These are phyloP conservation scores for Schizopygopsis malacanthus DNA, from an alignment of 2,797 vertebrate species.

Conservation along the genomic window DNA sequence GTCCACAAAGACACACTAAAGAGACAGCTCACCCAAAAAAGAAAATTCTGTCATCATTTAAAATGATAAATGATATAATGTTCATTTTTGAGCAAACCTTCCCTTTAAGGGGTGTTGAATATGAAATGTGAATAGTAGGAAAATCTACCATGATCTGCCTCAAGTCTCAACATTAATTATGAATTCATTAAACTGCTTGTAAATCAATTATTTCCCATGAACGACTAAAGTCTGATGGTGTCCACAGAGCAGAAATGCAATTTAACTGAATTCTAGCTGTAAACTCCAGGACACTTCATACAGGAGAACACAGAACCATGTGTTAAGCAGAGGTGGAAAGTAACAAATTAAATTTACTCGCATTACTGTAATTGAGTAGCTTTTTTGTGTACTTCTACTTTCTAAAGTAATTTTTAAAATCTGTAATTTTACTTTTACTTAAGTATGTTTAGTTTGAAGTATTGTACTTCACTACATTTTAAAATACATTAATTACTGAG, in stretches of 20 bases:
- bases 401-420: no score
- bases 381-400: no score
- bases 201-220: conserved; percentile 12
- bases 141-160: conserved; percentile 43
- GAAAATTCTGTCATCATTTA: background rate
- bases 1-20: conserved; percentile 1
- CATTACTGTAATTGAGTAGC: no score
- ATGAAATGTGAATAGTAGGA: conserved; percentile 27
- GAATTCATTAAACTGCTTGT: conserved; percentile 12
- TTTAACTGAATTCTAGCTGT: conserved; percentile 21
- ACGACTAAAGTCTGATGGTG: background rate
- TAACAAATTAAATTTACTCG: no score
- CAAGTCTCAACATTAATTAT: conserved; percentile 23
- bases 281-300: background rate
- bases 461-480: no score
- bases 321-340: background rate
- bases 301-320: background rate
- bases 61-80: background rate
- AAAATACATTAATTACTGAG: no score
- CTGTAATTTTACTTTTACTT: no score
- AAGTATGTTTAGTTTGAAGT: no score
- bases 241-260: background rate
- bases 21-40: background rate
- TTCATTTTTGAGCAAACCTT: conserved; percentile 12
- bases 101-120: background rate